Conservation (phyloP, 1,140 invertebrate species). For the Bombus vancouverensis region DNA sequence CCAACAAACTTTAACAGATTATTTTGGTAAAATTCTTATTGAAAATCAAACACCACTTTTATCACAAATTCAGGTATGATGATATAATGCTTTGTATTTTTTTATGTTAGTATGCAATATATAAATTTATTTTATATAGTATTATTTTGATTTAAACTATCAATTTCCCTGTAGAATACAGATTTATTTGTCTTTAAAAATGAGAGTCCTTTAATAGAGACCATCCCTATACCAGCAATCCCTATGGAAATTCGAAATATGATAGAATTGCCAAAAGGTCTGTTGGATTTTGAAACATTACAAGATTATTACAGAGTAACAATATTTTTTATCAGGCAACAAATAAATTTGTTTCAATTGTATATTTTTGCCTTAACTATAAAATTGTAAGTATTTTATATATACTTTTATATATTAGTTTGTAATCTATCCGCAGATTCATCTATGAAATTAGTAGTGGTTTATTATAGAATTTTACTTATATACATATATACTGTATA, state of each 20-base stretch:
- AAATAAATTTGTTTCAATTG: slow-evolving; percentile 68
- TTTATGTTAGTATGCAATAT: background rate
- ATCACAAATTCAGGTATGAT: slow-evolving; percentile 61
- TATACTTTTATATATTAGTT: background rate
- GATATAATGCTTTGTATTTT: background rate
- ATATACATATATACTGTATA: background rate
- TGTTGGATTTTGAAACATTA: slow-evolving; percentile 61
- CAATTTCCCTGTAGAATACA: slow-evolving; percentile 52
- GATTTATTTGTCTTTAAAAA: slow-evolving; percentile 70
- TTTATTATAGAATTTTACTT: slow-evolving; percentile 6
- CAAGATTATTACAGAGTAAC: slow-evolving; percentile 68
- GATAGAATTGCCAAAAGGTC: slow-evolving; percentile 60
- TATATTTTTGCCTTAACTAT: slow-evolving; percentile 72
- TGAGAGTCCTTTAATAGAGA: slow-evolving; percentile 29
- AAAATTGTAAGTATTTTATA: slow-evolving; percentile 71
- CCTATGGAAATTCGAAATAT: slow-evolving; percentile 76
- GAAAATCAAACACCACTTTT: slow-evolving; percentile 25
- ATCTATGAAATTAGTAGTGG: background rate
- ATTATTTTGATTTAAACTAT: background rate
- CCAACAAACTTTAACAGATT: slow-evolving; percentile 72
- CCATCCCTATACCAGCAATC: slow-evolving; percentile 53
- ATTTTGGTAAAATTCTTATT: slow-evolving; percentile 57
- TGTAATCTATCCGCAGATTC: background rate
- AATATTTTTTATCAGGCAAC: slow-evolving; percentile 73
- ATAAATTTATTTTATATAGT: background rate